A percentile compares a stretch with the other conserved stretches of the same genome.
phyloP scores from a whole-genome alignment of 2,888 invertebrate genomes.

The Caenorhabditis plicata region DNA sequence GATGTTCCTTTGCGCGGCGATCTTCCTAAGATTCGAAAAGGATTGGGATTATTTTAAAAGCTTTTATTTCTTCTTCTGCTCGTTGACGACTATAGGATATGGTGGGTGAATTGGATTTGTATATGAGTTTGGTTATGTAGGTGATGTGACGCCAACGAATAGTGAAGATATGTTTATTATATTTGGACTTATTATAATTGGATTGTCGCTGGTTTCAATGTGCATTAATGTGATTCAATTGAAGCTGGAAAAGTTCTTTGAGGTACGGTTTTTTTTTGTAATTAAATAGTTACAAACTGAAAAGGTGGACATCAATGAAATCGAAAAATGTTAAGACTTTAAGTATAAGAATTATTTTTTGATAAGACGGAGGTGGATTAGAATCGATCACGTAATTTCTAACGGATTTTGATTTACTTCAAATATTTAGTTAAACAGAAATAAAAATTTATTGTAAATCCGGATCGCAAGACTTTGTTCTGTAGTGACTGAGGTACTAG shows the following conservation, averaged over 20 bases:
- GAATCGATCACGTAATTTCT: too few relatives aligned
- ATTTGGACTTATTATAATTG: slow-evolving; percentile 62
- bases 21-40: slow-evolving; percentile 61
- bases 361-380: too few relatives aligned
- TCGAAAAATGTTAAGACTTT: too few relatives aligned
- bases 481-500: too few relatives aligned
- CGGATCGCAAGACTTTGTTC: too few relatives aligned
- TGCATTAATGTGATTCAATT: slow-evolving; percentile 59
- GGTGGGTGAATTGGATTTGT: slow-evolving; percentile 29
- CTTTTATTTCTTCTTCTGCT: slow-evolving; percentile 65
- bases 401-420: too few relatives aligned
- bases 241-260: slow-evolving; percentile 49
- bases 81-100: slow-evolving; percentile 64
- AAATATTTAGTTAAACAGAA: too few relatives aligned
- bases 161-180: slow-evolving; percentile 64
- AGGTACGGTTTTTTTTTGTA: slow-evolving; percentile 18
- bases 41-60: slow-evolving; percentile 66
- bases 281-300: too few relatives aligned
- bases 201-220: slow-evolving; percentile 61
- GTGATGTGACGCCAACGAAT: slow-evolving; percentile 64
- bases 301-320: neutral
- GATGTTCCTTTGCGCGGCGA: slow-evolving; percentile 65
- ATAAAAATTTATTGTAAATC: too few relatives aligned
- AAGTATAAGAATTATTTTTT: too few relatives aligned
- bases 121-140: slow-evolving; percentile 23